These are phyloP conservation scores for Atta cephalotes DNA, from an alignment of 1,140 invertebrate species.

Conservation along the genomic window DNA sequence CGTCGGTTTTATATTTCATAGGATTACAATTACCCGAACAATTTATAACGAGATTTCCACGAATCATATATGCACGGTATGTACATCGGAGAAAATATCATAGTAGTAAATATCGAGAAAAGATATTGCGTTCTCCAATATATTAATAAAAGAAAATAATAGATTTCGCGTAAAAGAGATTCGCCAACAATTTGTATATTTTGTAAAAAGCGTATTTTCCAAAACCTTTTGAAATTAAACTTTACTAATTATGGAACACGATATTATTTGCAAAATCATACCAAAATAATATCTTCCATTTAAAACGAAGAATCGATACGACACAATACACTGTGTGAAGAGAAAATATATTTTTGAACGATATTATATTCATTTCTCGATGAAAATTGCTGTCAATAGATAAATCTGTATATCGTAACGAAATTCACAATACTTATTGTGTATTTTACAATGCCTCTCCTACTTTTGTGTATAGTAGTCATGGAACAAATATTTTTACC, in stretches of 20 bases:
- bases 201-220: conserved; percentile 8
- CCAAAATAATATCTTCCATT: conserved; percentile 12
- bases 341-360: not conserved
- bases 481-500: conserved; percentile 6
- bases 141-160: conserved; percentile 57
- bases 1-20: conserved; percentile 55
- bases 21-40: conserved; percentile 35
- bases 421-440: conserved; percentile 1
- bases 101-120: conserved; percentile 11
- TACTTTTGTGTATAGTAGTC: not conserved
- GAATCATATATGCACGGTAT: not conserved
- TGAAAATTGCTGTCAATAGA: not conserved
- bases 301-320: conserved; percentile 18
- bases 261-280: conserved; percentile 19
- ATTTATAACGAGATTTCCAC: conserved; percentile 53
- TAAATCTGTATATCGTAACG: not conserved
- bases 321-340: not conserved
- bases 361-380: not conserved
- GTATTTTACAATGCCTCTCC: not conserved
- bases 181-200: conserved; percentile 36
- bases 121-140: conserved; percentile 9
- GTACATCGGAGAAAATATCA: conserved; percentile 36
- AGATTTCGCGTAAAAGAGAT: conserved; percentile 31
- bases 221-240: conserved; percentile 31
- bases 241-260: conserved; percentile 5